Conservation (phyloP, 2,113 vertebrate species). For the Charina bottae region DNA sequence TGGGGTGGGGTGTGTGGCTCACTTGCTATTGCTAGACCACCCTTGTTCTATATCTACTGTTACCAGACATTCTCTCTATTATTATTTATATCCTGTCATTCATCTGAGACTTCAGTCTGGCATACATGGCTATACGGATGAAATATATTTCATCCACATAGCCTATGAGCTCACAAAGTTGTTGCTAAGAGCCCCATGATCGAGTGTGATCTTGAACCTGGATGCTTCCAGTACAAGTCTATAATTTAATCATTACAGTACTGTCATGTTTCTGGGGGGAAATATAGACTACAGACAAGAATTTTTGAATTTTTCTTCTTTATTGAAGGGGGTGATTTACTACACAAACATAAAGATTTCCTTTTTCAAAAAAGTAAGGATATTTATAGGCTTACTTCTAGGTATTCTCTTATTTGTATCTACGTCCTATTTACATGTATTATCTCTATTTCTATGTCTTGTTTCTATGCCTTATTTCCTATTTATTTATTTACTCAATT, state of each 20-base stretch:
- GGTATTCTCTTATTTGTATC: not conserved
- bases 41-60: not conserved
- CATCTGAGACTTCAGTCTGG: not conserved
- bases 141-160: not conserved
- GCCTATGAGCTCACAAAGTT: not conserved
- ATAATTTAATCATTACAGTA: not conserved
- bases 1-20: no score
- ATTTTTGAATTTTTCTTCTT: not conserved
- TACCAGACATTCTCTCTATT: not conserved
- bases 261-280: not conserved
- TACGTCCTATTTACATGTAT: not conserved
- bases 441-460: not conserved
- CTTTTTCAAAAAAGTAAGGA: not conserved
- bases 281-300: not conserved
- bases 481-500: no score
- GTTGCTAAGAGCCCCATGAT: not conserved
- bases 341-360: not conserved
- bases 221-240: not conserved
- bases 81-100: not conserved
- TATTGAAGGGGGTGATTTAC: not conserved
- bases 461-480: not conserved
- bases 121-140: not conserved
- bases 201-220: not conserved
- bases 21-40: not conserved
- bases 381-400: not conserved